Conservation (phyloP, 2,113 vertebrate species). For the Ifrita kowaldi region DNA sequence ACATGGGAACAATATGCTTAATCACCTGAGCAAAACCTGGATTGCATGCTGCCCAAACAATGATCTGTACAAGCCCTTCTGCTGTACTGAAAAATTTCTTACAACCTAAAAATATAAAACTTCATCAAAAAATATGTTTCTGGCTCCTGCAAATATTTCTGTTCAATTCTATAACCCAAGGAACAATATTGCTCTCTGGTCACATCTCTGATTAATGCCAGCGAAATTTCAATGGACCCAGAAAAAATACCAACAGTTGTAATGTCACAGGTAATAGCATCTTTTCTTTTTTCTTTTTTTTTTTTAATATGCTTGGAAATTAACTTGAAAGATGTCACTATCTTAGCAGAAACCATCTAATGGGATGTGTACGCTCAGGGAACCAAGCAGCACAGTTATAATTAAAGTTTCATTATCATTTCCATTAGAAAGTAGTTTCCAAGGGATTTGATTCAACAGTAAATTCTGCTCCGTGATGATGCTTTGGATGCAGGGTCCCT, state of each 20-base stretch:
- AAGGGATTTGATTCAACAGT: constrained; percentile 30
- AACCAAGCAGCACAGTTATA: constrained; percentile 53
- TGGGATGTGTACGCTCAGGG: constrained; percentile 45
- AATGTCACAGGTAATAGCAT: neutral
- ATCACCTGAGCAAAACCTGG: neutral
- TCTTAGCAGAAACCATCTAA: constrained; percentile 58
- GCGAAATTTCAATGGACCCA: neutral
- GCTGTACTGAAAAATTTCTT: neutral
- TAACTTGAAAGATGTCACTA: constrained; percentile 40
- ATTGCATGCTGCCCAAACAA: neutral
- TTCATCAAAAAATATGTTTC: neutral
- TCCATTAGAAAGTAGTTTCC: constrained; percentile 60
- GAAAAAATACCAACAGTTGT: constrained; percentile 15
- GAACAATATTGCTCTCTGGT: neutral
- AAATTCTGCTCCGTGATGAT: neutral
- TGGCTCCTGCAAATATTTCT: neutral
- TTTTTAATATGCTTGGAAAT: constrained; percentile 30
- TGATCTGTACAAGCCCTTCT: neutral
- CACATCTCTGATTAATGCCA: neutral
- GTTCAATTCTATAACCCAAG: neutral
- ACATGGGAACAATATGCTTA: neutral
- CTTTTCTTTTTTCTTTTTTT: neutral
- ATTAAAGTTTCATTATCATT: constrained; percentile 67
- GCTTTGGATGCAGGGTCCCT: neutral
- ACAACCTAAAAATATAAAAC: neutral